These are phyloP conservation scores for Nemotelus nigrinus DNA, from an alignment of 2,888 invertebrate genomes.

Conservation along the genomic window DNA sequence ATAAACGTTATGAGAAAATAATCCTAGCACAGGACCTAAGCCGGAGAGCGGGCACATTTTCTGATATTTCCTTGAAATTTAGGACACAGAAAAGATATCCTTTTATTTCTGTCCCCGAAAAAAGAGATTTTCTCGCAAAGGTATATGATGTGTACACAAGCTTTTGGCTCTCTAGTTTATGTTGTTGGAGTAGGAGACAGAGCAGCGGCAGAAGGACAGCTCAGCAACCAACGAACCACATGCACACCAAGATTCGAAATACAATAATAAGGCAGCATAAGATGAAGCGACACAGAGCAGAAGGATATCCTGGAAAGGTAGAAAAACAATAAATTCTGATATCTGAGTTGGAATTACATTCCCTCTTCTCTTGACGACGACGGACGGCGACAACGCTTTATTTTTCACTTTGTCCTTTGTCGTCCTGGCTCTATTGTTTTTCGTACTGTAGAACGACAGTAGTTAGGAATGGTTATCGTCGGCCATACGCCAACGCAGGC, in stretches of 20 bases:
- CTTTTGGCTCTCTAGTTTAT: too few species aligned
- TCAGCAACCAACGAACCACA: background rate
- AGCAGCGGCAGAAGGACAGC: background rate
- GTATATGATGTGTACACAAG: background rate
- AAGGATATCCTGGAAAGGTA: conserved; percentile 44
- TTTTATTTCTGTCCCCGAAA: conserved; percentile 28
- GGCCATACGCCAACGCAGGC: background rate
- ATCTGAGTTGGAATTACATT: conserved; percentile 50
- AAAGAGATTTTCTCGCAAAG: conserved; percentile 22
- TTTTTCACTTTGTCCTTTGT: conserved; percentile 30
- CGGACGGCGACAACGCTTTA: conserved; percentile 4
- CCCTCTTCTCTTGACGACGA: background rate
- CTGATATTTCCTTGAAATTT: conserved; percentile 36
- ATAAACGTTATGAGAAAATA: conserved; percentile 44
- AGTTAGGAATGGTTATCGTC: conserved; percentile 13
- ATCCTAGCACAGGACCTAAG: conserved; percentile 6
- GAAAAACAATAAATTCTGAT: conserved; percentile 51
- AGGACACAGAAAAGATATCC: conserved; percentile 37
- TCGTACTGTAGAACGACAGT: conserved; percentile 1
- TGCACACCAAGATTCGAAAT: conserved; percentile 21
- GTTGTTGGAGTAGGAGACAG: background rate
- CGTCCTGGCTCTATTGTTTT: conserved; percentile 7
- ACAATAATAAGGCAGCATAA: conserved; percentile 22
- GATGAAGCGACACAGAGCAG: conserved; percentile 35
- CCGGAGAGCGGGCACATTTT: conserved; percentile 4